A percentile compares a stretch with the other conserved stretches of the same genome.
Evolutionary conservation across 2,888 invertebrate species (phyloP).

Genomic region (Tetheella fluctuosa): DNA sequence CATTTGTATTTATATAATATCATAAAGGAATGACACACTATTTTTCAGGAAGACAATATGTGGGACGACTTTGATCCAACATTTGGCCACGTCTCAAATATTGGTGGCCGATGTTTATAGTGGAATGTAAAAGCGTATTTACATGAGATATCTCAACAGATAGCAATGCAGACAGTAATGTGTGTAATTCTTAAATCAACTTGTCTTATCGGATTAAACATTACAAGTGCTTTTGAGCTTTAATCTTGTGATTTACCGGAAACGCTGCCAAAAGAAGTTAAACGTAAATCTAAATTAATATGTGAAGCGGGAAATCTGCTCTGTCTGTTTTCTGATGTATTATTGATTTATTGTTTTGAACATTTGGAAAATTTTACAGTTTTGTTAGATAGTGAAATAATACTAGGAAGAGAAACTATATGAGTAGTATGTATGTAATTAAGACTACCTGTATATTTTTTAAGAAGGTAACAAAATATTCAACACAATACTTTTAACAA

Average conservation of each 20-base stretch:
- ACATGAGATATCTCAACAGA: conserved; percentile 34
- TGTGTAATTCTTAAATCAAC: conserved; percentile 43
- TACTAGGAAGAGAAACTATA: no score
- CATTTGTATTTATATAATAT: no score
- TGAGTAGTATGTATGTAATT: no score
- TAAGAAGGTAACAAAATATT: no score
- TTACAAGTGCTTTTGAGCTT: conserved; percentile 30
- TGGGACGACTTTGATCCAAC: conserved; percentile 21
- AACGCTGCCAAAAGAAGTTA: conserved; percentile 27
- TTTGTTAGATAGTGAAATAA: no score
- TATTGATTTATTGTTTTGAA: neutral
- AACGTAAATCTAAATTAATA: conserved; percentile 21
- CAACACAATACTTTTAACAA: no score
- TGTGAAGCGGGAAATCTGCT: neutral
- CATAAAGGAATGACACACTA: neutral
- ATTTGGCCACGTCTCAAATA: conserved; percentile 30
- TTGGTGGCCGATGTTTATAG: conserved; percentile 33
- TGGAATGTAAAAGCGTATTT: conserved; percentile 39
- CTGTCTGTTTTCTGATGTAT: neutral
- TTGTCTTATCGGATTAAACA: conserved; percentile 33
- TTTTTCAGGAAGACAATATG: neutral
- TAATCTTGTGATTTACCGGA: conserved; percentile 30
- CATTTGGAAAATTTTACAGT: neutral
- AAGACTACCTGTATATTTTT: no score
- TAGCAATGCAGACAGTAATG: conserved; percentile 40